These are phyloP conservation scores for Tiliacea aurago DNA, from an alignment of 2,888 invertebrate species.

Conservation along the genomic window DNA sequence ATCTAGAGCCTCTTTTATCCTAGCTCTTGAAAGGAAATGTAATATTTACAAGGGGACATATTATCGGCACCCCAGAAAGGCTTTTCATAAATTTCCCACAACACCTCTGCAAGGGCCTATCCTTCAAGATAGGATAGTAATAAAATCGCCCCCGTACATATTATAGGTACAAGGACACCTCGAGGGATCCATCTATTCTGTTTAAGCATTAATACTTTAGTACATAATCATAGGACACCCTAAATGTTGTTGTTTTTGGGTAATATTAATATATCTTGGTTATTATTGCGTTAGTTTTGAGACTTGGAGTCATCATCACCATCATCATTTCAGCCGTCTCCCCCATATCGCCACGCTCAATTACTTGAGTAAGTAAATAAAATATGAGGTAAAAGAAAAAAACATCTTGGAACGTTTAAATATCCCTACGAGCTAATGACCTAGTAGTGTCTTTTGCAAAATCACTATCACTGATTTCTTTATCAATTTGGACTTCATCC, in stretches of 20 bases:
- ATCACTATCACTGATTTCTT: neutral
- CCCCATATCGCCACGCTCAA: no score
- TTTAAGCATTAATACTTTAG: conserved; percentile 85
- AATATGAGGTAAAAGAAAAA: neutral
- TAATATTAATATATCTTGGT: conserved; percentile 50
- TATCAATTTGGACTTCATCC: neutral
- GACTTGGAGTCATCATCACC: no score
- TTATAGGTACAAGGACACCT: conserved; percentile 81
- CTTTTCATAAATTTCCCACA: conserved; percentile 82
- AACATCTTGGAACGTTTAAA: neutral
- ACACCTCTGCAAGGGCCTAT: conserved; percentile 77
- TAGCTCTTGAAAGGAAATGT: conserved; percentile 64
- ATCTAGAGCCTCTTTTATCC: conserved; percentile 61
- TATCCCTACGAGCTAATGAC: neutral
- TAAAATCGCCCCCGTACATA: conserved; percentile 86
- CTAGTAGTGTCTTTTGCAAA: neutral
- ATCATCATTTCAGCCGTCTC: no score
- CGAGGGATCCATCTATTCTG: conserved; percentile 85
- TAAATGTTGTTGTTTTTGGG: conserved; percentile 55
- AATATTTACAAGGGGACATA: conserved; percentile 78
- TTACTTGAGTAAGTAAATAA: neutral
- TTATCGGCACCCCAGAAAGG: conserved; percentile 73
- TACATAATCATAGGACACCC: conserved; percentile 72
- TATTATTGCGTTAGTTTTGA: conserved; percentile 31
- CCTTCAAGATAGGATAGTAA: conserved; percentile 83